These are phyloP conservation scores for Sardinella longiceps DNA, from an alignment of 2,797 vertebrate species.

Conservation along the genomic window DNA sequence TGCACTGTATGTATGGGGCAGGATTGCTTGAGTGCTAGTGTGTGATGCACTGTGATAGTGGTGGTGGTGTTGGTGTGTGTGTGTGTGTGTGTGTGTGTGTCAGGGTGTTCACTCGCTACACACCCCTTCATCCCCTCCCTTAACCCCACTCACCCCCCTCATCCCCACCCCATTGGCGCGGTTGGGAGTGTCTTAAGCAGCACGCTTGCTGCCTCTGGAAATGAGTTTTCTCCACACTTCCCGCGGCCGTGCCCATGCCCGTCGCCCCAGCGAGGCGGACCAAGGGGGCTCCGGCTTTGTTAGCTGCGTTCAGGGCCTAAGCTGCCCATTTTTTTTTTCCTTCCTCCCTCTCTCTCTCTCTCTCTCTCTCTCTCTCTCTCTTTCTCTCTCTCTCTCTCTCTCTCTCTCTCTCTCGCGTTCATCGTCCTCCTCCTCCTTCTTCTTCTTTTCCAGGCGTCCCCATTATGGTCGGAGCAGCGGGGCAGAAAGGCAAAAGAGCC, in stretches of 20 bases:
- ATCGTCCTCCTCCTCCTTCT: background rate
- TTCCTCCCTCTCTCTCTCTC: too few species aligned
- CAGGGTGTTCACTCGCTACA: background rate
- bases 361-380: background rate
- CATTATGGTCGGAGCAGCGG: slow-evolving; percentile 77
- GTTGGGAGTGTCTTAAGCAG: slow-evolving; percentile 64
- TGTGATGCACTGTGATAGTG: background rate
- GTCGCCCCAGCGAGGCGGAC: slow-evolving; percentile 64
- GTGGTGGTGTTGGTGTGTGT: background rate
- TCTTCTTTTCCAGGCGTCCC: slow-evolving; percentile 75
- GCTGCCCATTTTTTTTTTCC: background rate
- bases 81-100: background rate
- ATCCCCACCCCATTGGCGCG: background rate
- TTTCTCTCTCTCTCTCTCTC: background rate
- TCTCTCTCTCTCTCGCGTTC: background rate
- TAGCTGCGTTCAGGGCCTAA: slow-evolving; percentile 60
- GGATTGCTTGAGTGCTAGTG: background rate
- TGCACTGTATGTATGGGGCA: background rate
- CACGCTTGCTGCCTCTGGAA: slow-evolving; percentile 76
- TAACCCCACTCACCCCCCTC: background rate
- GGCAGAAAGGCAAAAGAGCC: slow-evolving; percentile 78
- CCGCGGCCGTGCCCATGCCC: slow-evolving; percentile 65
- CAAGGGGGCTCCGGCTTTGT: slow-evolving; percentile 65
- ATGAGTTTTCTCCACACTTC: slow-evolving; percentile 76
- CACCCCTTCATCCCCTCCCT: background rate